Base-by-base conservation (phyloP, 1,140 invertebrate species). In the Meteorus sp. region DNA sequence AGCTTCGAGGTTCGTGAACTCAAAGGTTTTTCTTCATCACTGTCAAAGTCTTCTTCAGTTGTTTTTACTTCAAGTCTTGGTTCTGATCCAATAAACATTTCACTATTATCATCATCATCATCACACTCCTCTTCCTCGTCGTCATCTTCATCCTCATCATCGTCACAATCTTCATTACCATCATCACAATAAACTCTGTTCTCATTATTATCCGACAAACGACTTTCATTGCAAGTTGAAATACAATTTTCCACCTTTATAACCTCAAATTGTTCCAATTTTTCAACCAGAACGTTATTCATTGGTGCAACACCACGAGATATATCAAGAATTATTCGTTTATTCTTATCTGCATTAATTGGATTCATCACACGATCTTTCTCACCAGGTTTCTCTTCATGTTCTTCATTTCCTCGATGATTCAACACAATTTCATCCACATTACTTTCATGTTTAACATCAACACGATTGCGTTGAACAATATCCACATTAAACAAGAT, bases 11-110 rank as follows among this genome's bases (percentile, higher is more conserved):
- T 71, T 51, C 73, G 64, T 4, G 47, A 53, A 59, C 70, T 74
- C 9, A 74, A 55, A 4, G 73, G 69, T 44, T 66, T 75, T 20
- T 71, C 72, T 13, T 76, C 73, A n/a, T 75, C 67, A n/a, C 35
- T 55, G 1, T 11, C 20, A 1, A 22, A 17, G 27, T 13, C 8
- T 39, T 43, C 20, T 8, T 29, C 2, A 35, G 29, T 15, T 27
- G 11, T n/a, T n/a, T 15, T 50, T 27, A 2, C 47, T 9, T 50
- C 5, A 5, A 2, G 1, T 23, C 35, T 6, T 43, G 15, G 9
- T 48, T 22, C 17, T 25, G 11, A 29, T 39, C 33, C n/a, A 43
- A n/a, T 7, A 11, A 33, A 11, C 11, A 11, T 11, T 0, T 22
- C 27, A 45, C 13, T 6, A 19, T 50, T 25, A 15, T 1, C 53